These are phyloP conservation scores for Drosophila limbata DNA, from an alignment of 2,888 invertebrate species.

Conservation along the genomic window DNA sequence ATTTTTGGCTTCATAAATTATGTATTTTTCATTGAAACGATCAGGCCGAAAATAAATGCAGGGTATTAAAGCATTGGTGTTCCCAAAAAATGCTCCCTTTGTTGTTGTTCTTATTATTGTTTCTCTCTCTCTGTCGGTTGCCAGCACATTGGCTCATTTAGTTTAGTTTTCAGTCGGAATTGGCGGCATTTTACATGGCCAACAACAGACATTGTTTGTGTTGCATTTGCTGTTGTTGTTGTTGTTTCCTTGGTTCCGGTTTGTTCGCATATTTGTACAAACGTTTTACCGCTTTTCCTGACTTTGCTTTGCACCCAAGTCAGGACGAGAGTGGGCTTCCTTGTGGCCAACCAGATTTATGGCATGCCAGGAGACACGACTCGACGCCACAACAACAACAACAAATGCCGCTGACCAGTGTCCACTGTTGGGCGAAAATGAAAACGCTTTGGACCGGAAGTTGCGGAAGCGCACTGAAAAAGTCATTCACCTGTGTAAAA, in stretches of 20 bases:
- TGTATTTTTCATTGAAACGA: too few relatives aligned
- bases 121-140: conserved; percentile 45
- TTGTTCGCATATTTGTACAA: conserved; percentile 45
- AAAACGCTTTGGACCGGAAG: conserved; percentile 84
- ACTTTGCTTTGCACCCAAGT: conserved; percentile 25
- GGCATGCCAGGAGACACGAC: conserved; percentile 68
- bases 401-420: conserved; percentile 43
- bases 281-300: conserved; percentile 40
- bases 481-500: conserved; percentile 84
- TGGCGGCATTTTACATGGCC: conserved; percentile 71
- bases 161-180: conserved; percentile 50
- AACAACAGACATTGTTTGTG: conserved; percentile 53
- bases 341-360: conserved; percentile 64
- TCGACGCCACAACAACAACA: conserved; percentile 9
- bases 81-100: background rate
- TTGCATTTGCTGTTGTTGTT: conserved; percentile 49
- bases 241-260: conserved; percentile 68
- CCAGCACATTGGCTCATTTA: conserved; percentile 50
- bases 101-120: conserved; percentile 25
- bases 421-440: conserved; percentile 66
- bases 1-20: too few relatives aligned
- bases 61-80: background rate
- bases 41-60: too few relatives aligned
- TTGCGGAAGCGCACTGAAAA: conserved; percentile 76
- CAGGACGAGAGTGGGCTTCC: conserved; percentile 40